These are phyloP conservation scores for Drosophila dives DNA, from an alignment of 2,888 invertebrate species.

Conservation along the genomic window DNA sequence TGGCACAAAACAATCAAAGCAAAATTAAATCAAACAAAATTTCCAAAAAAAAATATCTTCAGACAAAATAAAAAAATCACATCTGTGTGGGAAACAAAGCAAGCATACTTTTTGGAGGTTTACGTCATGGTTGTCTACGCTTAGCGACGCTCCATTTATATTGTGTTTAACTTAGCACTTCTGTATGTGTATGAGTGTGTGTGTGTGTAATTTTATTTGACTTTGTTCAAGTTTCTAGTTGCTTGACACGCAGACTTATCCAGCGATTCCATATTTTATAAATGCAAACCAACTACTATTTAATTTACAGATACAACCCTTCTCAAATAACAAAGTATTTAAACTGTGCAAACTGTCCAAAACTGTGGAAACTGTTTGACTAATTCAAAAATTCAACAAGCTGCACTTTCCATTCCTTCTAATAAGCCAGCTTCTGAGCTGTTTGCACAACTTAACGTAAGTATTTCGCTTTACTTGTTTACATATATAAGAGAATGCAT, in stretches of 20 bases:
- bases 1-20: constrained; percentile 10
- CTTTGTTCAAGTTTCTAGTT: constrained; percentile 18
- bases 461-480: constrained; percentile 40
- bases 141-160: constrained; percentile 44
- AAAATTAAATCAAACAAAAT: constrained; percentile 13
- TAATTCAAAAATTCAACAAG: constrained; percentile 56
- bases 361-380: constrained; percentile 32
- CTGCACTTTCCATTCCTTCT: constrained; percentile 46
- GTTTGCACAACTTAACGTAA: constrained; percentile 66
- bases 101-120: constrained; percentile 75
- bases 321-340: constrained; percentile 14
- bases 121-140: constrained; percentile 75
- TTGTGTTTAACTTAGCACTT: constrained; percentile 35
- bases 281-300: constrained; percentile 57
- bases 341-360: constrained; percentile 30
- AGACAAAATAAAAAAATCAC: background rate
- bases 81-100: constrained; percentile 32
- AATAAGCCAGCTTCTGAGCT: constrained; percentile 50
- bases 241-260: constrained; percentile 24
- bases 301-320: constrained; percentile 29
- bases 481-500: constrained; percentile 20
- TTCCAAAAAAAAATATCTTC: constrained; percentile 1
- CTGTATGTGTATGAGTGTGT: constrained; percentile 30
- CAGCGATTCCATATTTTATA: constrained; percentile 29
- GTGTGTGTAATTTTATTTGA: constrained; percentile 38